Conservation (phyloP, 2,113 vertebrate species). For the Alethe castanea region DNA sequence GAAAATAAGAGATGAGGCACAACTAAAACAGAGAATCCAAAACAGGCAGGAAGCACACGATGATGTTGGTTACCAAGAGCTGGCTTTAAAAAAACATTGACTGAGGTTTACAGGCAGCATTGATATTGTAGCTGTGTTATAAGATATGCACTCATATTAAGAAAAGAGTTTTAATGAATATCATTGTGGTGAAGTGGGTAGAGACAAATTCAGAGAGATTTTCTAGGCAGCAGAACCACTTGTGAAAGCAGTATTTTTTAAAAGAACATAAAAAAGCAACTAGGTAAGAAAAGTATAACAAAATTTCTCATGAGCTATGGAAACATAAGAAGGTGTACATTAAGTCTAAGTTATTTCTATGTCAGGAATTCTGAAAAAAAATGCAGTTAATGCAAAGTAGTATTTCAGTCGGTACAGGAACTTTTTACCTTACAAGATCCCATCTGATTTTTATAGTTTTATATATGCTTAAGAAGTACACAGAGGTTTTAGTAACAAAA, state of each 20-base stretch:
- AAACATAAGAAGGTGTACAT: background rate
- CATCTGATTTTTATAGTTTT: background rate
- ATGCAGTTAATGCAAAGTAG: background rate
- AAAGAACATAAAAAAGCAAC: background rate
- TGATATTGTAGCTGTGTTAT: background rate
- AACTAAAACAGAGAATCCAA: background rate
- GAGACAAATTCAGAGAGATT: background rate
- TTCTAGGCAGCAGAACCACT: background rate
- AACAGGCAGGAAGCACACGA: background rate
- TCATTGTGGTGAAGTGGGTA: background rate
- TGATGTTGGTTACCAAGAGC: background rate
- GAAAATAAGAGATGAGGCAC: background rate
- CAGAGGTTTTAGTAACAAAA: background rate
- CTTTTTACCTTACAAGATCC: background rate
- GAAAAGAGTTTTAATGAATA: background rate
- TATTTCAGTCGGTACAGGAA: background rate
- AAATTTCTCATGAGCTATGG: background rate
- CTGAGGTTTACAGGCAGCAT: background rate
- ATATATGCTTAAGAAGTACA: background rate
- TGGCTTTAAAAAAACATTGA: background rate
- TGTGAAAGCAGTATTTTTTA: background rate
- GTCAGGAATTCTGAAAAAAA: background rate
- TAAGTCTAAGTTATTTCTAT: background rate
- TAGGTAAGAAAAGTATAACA: background rate
- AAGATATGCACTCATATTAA: background rate